Evolutionary conservation across 2,797 vertebrate genomes (phyloP).

Genomic region (Pseudopleuronectes americanus): DNA sequence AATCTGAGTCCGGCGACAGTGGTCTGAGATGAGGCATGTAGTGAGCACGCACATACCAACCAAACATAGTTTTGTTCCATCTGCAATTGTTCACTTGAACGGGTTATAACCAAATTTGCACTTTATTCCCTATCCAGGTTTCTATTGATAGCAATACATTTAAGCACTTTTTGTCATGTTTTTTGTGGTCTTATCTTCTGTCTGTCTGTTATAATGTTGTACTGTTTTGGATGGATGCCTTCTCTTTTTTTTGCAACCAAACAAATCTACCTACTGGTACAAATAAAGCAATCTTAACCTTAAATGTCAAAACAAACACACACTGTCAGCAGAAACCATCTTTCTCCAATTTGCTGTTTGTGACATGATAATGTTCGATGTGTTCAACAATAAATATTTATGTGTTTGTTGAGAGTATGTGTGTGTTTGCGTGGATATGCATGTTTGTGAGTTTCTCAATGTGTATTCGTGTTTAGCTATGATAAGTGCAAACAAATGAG

Average conservation of each 20-base stretch:
- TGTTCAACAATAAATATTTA: constrained; percentile 38
- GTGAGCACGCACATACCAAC: neutral
- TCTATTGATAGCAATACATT: no score
- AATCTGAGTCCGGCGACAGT: neutral
- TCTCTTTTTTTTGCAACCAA: no score
- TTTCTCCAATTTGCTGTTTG: constrained; percentile 19
- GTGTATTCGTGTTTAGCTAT: constrained; percentile 36
- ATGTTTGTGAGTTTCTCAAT: constrained; percentile 13
- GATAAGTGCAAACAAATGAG: constrained; percentile 59
- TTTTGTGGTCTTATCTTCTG: no score
- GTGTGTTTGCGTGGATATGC: constrained; percentile 43
- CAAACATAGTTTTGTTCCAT: no score
- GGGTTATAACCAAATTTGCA: no score
- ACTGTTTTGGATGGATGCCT: no score
- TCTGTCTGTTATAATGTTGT: no score
- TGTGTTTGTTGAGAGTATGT: constrained; percentile 26
- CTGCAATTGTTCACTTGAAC: no score
- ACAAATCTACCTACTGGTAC: no score
- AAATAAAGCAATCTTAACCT: no score
- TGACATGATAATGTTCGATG: constrained; percentile 49
- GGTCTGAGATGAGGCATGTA: neutral
- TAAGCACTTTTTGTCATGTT: no score
- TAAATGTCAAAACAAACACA: constrained; percentile 20
- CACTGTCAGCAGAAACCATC: constrained; percentile 11
- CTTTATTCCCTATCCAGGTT: no score